Evolutionary conservation across 2,888 invertebrate genomes (phyloP).

Genomic region (Drosophila austrosaltans): DNA sequence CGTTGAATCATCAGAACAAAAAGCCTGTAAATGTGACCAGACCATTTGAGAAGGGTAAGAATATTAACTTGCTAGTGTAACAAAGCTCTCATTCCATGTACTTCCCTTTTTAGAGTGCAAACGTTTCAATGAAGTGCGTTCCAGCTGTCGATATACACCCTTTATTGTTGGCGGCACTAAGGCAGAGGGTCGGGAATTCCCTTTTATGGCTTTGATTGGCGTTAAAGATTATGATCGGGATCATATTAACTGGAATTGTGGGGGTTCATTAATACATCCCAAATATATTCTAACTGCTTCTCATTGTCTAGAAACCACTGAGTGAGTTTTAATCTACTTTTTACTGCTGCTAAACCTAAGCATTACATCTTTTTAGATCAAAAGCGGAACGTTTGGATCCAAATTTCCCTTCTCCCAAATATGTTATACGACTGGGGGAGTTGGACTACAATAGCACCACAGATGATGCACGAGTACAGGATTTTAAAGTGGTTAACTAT

Average conservation of each 20-base stretch:
- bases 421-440: conserved; percentile 82
- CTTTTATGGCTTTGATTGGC: conserved; percentile 80
- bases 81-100: neutral
- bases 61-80: neutral
- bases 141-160: conserved; percentile 50
- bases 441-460: conserved; percentile 70
- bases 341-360: conserved; percentile 29
- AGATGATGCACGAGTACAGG: conserved; percentile 77
- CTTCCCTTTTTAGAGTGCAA: conserved; percentile 52
- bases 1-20: conserved; percentile 40
- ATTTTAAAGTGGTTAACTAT: conserved; percentile 73
- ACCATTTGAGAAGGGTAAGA: conserved; percentile 56
- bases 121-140: conserved; percentile 49
- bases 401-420: conserved; percentile 58
- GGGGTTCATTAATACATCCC: conserved; percentile 86
- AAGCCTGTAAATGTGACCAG: conserved; percentile 20
- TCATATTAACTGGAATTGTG: conserved; percentile 84
- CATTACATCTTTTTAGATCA: neutral
- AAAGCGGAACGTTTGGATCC: conserved; percentile 67
- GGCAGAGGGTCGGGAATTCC: conserved; percentile 76
- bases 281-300: conserved; percentile 86
- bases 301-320: conserved; percentile 84
- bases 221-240: conserved; percentile 24
- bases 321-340: conserved; percentile 27
- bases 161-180: conserved; percentile 68